Evolutionary conservation across 2,888 invertebrate species (phyloP).

Genomic region (Spilarctia lutea): DNA sequence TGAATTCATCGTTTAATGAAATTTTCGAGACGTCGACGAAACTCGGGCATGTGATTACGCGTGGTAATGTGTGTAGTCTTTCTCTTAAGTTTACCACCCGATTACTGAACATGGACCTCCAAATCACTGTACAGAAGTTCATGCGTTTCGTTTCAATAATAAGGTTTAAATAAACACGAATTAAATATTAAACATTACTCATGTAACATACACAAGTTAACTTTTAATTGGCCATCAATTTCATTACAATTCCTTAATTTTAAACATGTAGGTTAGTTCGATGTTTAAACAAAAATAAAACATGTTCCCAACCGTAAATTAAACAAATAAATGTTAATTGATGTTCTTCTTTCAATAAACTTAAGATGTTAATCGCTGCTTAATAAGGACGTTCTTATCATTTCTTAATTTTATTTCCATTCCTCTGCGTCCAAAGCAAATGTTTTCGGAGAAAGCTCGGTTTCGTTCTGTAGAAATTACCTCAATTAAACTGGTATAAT

Average conservation of each 20-base stretch:
- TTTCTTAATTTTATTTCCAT: slow-evolving; percentile 16
- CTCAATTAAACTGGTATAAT: slow-evolving; percentile 6
- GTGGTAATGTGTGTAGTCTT: not conserved
- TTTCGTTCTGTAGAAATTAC: slow-evolving; percentile 1
- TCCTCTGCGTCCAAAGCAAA: slow-evolving; percentile 10
- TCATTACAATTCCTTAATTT: not conserved
- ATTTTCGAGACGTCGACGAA: not conserved
- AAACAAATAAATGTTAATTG: not conserved
- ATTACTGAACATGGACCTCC: not conserved
- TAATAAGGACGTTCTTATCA: slow-evolving; percentile 7
- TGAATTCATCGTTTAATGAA: not conserved
- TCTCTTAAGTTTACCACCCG: not conserved
- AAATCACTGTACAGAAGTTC: accelerated
- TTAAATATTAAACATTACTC: not conserved
- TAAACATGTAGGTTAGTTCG: not conserved
- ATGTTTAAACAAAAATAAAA: not conserved
- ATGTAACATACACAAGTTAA: not conserved
- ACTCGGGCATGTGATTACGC: not conserved
- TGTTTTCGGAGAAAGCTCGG: slow-evolving; percentile 13
- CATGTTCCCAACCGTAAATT: not conserved
- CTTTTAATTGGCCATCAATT: not conserved
- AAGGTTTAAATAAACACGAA: not conserved
- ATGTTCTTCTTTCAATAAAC: not conserved
- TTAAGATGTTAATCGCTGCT: not conserved
- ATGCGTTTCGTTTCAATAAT: not conserved